phyloP scores from a whole-genome alignment of 2,797 vertebrate genomes.

The Pseudomugil gertrudae region DNA sequence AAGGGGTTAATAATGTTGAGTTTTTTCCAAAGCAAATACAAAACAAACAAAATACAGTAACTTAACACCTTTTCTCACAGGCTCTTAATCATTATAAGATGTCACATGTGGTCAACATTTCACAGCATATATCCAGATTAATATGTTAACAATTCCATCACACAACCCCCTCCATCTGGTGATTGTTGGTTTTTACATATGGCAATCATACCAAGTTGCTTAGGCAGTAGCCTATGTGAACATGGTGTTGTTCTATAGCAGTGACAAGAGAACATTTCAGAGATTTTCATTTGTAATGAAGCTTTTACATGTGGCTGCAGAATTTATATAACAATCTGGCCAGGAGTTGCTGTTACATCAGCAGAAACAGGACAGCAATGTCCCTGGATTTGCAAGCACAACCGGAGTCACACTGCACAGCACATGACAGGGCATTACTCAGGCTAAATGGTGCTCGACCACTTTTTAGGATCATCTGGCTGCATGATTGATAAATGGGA shows the following conservation, averaged over 20 bases:
- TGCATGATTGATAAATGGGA: slow-evolving; percentile 20
- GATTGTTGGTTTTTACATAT: slow-evolving; percentile 48
- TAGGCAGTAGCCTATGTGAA: slow-evolving; percentile 42
- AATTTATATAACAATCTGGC: slow-evolving; percentile 70
- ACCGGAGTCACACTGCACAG: slow-evolving; percentile 55
- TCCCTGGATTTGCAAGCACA: slow-evolving; percentile 53
- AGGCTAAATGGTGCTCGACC: slow-evolving; percentile 44
- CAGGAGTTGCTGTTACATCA: slow-evolving; percentile 64
- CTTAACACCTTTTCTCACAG: slow-evolving; percentile 2
- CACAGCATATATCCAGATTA: slow-evolving; percentile 32
- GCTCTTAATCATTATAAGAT: slow-evolving; percentile 9
- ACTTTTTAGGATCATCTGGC: slow-evolving; percentile 47
- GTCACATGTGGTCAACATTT: slow-evolving; percentile 13
- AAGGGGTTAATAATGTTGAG: slow-evolving; percentile 20
- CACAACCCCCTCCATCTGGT: slow-evolving; percentile 39
- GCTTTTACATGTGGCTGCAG: slow-evolving; percentile 69
- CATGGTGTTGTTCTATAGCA: slow-evolving; percentile 43
- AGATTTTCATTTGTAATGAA: slow-evolving; percentile 62
- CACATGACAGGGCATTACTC: slow-evolving; percentile 41
- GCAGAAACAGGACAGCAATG: slow-evolving; percentile 53
- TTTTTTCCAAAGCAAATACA: background rate
- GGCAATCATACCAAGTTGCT: slow-evolving; percentile 49
- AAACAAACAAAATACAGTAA: slow-evolving; percentile 24
- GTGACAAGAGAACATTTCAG: slow-evolving; percentile 53
- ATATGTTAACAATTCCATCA: slow-evolving; percentile 46